A percentile compares a stretch with the other conserved stretches of the same genome.
Evolutionary conservation across 2,113 vertebrate genomes (phyloP).

Genomic region (Riparia riparia): DNA sequence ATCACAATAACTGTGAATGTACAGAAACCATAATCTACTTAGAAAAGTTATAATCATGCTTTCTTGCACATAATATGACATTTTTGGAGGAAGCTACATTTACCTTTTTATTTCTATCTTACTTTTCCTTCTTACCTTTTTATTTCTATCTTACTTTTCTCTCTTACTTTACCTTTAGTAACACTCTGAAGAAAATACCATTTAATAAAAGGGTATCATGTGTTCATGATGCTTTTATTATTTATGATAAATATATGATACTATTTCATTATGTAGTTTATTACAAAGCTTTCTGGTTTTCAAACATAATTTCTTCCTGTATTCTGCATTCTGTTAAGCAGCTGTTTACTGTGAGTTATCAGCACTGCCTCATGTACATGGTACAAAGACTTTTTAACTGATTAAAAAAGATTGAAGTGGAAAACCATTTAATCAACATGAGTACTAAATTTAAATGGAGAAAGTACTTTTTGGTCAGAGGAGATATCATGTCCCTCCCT

Average conservation of each 20-base stretch:
- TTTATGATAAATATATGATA: not conserved
- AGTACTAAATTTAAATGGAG: conserved; percentile 59
- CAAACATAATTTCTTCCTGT: not conserved
- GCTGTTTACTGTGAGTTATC: not conserved
- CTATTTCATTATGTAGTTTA: not conserved
- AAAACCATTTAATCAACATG: conserved; percentile 33
- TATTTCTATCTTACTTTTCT: not conserved
- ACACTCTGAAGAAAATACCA: not conserved
- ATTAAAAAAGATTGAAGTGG: conserved; percentile 25
- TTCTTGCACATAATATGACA: not conserved
- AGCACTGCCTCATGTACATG: not conserved
- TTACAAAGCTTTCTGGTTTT: not conserved
- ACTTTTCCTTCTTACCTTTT: no score
- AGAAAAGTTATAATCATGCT: not conserved
- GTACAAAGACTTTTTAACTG: conserved; percentile 4
- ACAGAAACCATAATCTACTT: not conserved
- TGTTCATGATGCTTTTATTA: not conserved
- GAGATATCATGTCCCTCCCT: not conserved
- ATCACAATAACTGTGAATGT: not conserved
- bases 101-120: not conserved
- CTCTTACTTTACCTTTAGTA: not conserved
- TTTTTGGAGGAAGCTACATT: not conserved
- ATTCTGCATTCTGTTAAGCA: not conserved
- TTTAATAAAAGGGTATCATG: not conserved
- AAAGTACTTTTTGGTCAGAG: conserved; percentile 18